Evolutionary conservation across 30 jellyfish, hydroid and myxozoan genomes (phyloP).

Genomic region (Hydra vulgaris): DNA sequence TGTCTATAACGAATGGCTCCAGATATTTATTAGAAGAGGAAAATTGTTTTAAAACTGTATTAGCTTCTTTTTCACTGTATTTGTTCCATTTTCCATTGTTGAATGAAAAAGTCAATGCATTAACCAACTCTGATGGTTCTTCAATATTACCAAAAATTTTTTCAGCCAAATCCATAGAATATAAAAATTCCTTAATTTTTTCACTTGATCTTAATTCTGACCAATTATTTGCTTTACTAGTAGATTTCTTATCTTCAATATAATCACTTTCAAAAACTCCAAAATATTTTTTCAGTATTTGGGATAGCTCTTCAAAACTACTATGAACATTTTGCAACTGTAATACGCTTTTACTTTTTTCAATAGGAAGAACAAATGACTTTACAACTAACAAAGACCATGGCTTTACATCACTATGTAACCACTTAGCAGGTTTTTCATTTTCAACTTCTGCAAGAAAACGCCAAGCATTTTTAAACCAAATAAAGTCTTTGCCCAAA

Average conservation of each 20-base stretch:
- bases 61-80: not conserved
- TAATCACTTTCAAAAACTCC: not conserved
- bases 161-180: not conserved
- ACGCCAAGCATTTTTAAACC: not conserved
- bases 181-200: not conserved
- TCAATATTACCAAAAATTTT: constrained; percentile 8
- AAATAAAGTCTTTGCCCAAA: not conserved
- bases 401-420: not conserved
- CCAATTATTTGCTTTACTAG: too few relatives aligned
- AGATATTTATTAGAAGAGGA: not conserved
- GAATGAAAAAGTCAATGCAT: constrained; percentile 2
- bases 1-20: not conserved
- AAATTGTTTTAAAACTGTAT: not conserved
- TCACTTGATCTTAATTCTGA: too few relatives aligned
- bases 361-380: not conserved
- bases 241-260: not conserved
- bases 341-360: not conserved
- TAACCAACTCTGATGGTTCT: constrained; percentile 1
- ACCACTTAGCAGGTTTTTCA: not conserved
- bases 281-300: not conserved
- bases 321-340: not conserved
- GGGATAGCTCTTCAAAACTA: not conserved
- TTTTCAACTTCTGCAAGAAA: not conserved
- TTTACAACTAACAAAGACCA: not conserved
- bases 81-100: not conserved